phyloP scores from a whole-genome alignment of 2,113 vertebrate species.

The Cynocephalus volans region DNA sequence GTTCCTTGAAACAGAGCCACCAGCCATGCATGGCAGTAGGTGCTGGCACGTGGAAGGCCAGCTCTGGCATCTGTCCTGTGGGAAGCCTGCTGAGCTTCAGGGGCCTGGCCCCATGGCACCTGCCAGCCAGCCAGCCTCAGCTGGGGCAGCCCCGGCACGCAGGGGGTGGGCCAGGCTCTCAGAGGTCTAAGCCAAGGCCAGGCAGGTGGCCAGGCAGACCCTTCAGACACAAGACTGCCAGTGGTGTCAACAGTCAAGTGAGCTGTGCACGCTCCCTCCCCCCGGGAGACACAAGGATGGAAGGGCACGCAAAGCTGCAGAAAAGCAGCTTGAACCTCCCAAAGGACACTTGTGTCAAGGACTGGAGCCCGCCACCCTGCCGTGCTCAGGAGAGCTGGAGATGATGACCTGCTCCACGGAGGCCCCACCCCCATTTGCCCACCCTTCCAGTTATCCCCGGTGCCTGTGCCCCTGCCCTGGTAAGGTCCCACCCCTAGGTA shows the following conservation, averaged over 20 bases:
- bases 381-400: background rate
- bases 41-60: rapidly evolving
- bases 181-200: background rate
- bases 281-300: rapidly evolving
- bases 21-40: background rate
- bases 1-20: background rate
- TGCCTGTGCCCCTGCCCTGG: no score
- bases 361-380: background rate
- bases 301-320: background rate
- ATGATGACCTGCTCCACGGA: rapidly evolving
- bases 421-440: background rate
- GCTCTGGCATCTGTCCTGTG: background rate
- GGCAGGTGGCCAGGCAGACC: background rate
- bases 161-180: background rate
- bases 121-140: background rate
- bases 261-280: rapidly evolving
- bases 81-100: background rate
- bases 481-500: background rate
- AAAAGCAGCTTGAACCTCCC: background rate
- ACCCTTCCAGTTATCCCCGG: rapidly evolving
- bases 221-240: rapidly evolving
- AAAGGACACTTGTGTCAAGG: rapidly evolving
- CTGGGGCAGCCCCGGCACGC: background rate
- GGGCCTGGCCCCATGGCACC: background rate
- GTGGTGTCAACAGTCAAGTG: rapidly evolving